Percentiles rank a stretch among this genome's conserved stretches.
Conservation (phyloP, 2,888 invertebrate species). For the Heliconius ismenius region DNA sequence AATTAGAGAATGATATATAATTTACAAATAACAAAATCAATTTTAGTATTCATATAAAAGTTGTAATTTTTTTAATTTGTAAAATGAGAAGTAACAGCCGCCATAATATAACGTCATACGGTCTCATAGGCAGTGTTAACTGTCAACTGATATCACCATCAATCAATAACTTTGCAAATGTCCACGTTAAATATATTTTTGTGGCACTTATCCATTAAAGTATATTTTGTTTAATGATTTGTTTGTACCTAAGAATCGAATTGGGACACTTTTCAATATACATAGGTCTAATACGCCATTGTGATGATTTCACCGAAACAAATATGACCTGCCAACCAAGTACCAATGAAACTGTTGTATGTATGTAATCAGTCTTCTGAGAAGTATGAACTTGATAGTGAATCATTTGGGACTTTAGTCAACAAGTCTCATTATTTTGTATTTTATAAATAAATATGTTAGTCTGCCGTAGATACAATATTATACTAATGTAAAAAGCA, state of each 20-base stretch:
- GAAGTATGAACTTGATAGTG: constrained; percentile 7
- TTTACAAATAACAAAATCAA: no score
- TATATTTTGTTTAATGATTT: neutral
- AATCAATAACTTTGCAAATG: no score
- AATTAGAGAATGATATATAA: no score
- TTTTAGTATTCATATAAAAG: no score
- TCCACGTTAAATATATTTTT: neutral
- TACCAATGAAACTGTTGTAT: constrained; percentile 9
- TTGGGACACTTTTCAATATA: neutral
- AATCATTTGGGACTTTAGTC: constrained; percentile 29
- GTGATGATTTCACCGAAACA: neutral
- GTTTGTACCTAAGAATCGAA: neutral
- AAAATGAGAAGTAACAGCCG: neutral
- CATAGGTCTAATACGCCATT: neutral
- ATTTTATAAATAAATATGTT: constrained; percentile 61
- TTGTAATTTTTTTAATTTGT: no score
- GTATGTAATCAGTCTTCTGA: neutral
- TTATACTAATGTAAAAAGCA: constrained; percentile 76
- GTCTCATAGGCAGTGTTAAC: neutral
- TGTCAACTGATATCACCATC: neutral
- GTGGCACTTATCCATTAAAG: neutral
- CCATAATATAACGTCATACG: neutral
- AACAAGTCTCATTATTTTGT: constrained; percentile 55
- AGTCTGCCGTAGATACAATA: constrained; percentile 61
- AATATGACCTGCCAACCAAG: constrained; percentile 11